These are phyloP conservation scores for Cephus rjabovi DNA, from an alignment of 2,888 invertebrate species.

Conservation along the genomic window DNA sequence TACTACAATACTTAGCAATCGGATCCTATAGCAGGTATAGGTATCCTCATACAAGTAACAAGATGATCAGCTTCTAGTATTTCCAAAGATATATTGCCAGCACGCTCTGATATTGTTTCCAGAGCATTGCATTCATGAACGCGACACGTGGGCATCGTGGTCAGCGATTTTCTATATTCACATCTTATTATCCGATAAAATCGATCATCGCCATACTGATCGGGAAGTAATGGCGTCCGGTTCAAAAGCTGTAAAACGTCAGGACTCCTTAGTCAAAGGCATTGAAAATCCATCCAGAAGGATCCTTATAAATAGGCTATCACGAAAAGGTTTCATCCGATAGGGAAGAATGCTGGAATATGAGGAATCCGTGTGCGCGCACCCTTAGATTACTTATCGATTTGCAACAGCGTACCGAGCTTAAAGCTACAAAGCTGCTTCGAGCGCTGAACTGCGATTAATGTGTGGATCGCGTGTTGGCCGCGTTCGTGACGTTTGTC, in stretches of 20 bases:
- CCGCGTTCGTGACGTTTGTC: background rate
- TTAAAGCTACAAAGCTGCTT: background rate
- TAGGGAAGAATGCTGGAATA: background rate
- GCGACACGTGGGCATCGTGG: background rate
- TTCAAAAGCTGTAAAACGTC: background rate
- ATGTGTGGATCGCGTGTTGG: constrained; percentile 1
- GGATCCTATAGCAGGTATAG: background rate
- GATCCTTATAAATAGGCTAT: background rate
- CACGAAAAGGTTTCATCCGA: background rate
- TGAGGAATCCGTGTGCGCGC: background rate
- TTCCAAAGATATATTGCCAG: background rate
- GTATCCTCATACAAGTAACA: background rate
- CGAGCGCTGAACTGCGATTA: background rate
- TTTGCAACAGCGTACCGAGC: background rate
- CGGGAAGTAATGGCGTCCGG: background rate
- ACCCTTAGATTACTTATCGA: background rate
- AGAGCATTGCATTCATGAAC: background rate
- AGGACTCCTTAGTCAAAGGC: background rate
- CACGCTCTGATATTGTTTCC: background rate
- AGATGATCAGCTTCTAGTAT: background rate
- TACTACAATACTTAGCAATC: background rate
- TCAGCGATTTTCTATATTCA: background rate
- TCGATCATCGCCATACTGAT: background rate
- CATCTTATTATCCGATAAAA: background rate
- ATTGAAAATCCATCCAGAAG: background rate